Conservation (phyloP, 1,140 invertebrate species). For the Caerostris darwini region DNA sequence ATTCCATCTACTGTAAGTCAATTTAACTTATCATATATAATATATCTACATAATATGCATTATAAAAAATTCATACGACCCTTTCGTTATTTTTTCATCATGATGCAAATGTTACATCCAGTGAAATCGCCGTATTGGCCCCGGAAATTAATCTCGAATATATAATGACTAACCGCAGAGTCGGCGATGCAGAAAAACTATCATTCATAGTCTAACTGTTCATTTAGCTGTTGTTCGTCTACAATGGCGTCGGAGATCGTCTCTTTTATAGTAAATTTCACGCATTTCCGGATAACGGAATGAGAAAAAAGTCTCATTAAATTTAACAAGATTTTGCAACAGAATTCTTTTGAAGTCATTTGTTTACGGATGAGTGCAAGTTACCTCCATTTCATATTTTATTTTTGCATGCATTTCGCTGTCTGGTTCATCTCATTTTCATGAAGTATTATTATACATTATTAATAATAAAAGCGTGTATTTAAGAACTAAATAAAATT, state of each 20-base stretch:
- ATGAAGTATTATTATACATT: background rate
- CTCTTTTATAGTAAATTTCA: slow-evolving; percentile 21
- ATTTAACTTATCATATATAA: too few relatives aligned
- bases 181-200: slow-evolving; percentile 25
- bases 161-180: background rate
- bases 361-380: background rate
- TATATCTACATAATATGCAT: too few relatives aligned
- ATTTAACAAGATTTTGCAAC: slow-evolving; percentile 10
- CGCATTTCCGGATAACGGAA: slow-evolving; percentile 52
- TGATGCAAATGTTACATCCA: background rate
- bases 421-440: background rate
- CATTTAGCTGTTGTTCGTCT: background rate
- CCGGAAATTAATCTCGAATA: background rate
- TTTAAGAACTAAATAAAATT: too few relatives aligned
- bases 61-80: too few relatives aligned
- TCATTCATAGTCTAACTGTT: background rate
- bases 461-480: background rate
- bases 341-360: background rate
- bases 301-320: slow-evolving; percentile 15
- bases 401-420: background rate
- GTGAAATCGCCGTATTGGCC: background rate
- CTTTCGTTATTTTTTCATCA: background rate
- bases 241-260: background rate
- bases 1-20: too few relatives aligned
- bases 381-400: background rate